phyloP scores from a whole-genome alignment of 2,113 vertebrate genomes.

The Coptodon bakossiorum region DNA sequence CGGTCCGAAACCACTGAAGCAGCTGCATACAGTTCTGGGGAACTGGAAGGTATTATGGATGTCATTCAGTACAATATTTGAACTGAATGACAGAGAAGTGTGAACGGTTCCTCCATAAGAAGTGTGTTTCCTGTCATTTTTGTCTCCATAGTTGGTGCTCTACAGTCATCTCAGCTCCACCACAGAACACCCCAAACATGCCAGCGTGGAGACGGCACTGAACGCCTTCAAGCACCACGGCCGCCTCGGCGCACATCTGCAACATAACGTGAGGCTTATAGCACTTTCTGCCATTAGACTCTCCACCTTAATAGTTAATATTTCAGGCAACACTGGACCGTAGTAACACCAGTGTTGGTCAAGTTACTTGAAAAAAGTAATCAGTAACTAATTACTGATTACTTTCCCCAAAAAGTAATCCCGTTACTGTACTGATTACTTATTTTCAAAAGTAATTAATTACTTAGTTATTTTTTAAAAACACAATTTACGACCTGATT shows the following conservation, averaged over 20 bases:
- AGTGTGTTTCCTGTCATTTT: background rate
- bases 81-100: background rate
- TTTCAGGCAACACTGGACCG: background rate
- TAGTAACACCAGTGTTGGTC: no score
- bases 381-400: no score
- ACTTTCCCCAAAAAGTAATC: no score
- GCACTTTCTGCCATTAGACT: background rate
- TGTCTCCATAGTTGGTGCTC: constrained; percentile 70
- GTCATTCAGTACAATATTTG: background rate
- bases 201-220: constrained; percentile 65
- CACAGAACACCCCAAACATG: constrained; percentile 1
- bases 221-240: constrained; percentile 78
- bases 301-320: background rate
- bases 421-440: no score
- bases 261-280: constrained; percentile 72
- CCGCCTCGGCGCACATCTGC: constrained; percentile 81
- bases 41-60: constrained; percentile 75
- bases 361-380: no score
- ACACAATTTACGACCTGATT: no score
- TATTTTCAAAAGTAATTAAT: no score
- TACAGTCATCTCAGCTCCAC: constrained; percentile 61
- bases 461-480: no score
- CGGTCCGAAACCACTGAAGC: constrained; percentile 68
- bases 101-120: background rate
- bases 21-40: constrained; percentile 75